Conservation (phyloP, 2,888 invertebrate genomes). For the Syrphus vitripennis region DNA sequence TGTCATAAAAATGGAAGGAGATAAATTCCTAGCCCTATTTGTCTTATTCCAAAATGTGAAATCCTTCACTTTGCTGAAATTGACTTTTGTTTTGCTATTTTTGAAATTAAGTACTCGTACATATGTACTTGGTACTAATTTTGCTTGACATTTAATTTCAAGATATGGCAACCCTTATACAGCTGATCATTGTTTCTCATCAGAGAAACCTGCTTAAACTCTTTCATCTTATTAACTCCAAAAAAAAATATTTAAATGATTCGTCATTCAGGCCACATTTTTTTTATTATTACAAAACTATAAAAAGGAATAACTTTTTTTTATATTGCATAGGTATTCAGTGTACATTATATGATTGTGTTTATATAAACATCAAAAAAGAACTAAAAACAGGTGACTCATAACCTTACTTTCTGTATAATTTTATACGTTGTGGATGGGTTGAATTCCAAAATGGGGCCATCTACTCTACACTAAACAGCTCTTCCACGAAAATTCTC, state of each 20-base stretch:
- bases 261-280: slow-evolving; percentile 39
- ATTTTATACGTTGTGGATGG: slow-evolving; percentile 36
- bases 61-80: too few relatives aligned
- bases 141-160: neutral
- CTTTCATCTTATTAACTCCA: neutral
- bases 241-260: slow-evolving; percentile 25
- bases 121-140: too few relatives aligned
- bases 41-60: too few relatives aligned
- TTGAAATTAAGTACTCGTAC: too few relatives aligned
- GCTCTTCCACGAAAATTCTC: slow-evolving; percentile 6
- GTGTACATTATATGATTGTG: too few relatives aligned
- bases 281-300: slow-evolving; percentile 15
- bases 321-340: slow-evolving; percentile 19
- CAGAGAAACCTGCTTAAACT: slow-evolving; percentile 31
- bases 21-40: too few relatives aligned
- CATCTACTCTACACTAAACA: slow-evolving; percentile 37
- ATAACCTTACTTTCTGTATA: slow-evolving; percentile 37
- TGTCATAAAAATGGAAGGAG: too few relatives aligned
- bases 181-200: slow-evolving; percentile 20
- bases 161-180: neutral
- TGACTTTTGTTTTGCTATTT: too few relatives aligned
- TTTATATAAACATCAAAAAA: slow-evolving; percentile 46
- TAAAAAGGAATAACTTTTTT: slow-evolving; percentile 45
- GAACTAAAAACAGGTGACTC: slow-evolving; percentile 61
- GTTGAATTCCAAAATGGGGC: slow-evolving; percentile 58